Evolutionary conservation across 2,113 vertebrate species (phyloP), one percentile per base, ranked within the genome.

Genomic region (Protobothrops flavoviridis): DNA sequence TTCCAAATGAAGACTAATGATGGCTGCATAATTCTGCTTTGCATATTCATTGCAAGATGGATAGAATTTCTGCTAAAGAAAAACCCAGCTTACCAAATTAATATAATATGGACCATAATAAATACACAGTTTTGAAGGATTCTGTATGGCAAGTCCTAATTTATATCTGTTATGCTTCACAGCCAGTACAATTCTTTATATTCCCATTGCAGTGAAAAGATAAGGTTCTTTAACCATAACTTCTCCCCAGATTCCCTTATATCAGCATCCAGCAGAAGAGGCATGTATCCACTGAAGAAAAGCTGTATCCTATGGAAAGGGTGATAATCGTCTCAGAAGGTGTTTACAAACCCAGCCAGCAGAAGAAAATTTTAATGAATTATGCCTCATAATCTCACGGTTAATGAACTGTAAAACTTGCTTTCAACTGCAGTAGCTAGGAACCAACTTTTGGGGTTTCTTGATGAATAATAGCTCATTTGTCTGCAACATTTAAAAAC

Each of bases 351-450:
- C 94, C 95, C 97, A 97, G 96, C 93, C 96, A 96, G 96, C 95
- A 94, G 97, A 97, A 98, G 95, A 96, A 97, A 98, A 97, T 98
- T 97, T 97, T 97, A 97, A 98, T 97, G 96, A 98, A 97, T 97
- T 97, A 94, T 97, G 96, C 97, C 97, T 97, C 97, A 96, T 97
- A 97, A 97, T 97, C 97, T 96, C 95, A 95, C 2, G 69, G 95
- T 97, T 98, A 98, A 98, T 98, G 97, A 98, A 96, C 96, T 97
- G 96, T 95, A 97, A 97, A 97, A 97, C 95, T 93, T 94, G 97
- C 97, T 98, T 96, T 97, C 97, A 97, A 96, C 97, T 97, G 96
- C 91, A 94, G 96, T 93, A 95, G 97, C 95, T 97, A 88, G 92
- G 95, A 98, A 96, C 96, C 95, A 97, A 97, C 94, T 97, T 96